Percentiles rank a stretch among this genome's conserved stretches.
phyloP scores from a whole-genome alignment of 1,140 invertebrate species.

The Neomicropteryx cornuta region DNA sequence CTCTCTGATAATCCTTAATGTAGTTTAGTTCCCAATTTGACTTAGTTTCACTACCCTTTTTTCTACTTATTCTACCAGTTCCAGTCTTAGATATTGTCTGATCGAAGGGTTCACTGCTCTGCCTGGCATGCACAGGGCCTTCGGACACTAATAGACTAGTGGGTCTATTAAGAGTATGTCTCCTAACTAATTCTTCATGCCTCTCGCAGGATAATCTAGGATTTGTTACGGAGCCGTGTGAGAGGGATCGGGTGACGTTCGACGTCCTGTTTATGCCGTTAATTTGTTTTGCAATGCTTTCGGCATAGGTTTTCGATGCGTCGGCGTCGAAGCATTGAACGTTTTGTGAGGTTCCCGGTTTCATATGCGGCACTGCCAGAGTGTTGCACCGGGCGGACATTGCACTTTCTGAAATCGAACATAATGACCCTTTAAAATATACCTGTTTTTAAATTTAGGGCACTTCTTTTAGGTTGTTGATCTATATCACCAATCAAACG shows the following conservation, averaged over 20 bases:
- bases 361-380: slow-evolving; percentile 40
- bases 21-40: slow-evolving; percentile 38
- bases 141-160: slow-evolving; percentile 27
- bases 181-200: slow-evolving; percentile 20
- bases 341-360: too few relatives aligned
- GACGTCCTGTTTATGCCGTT: too few relatives aligned
- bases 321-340: too few relatives aligned
- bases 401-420: slow-evolving; percentile 41
- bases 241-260: slow-evolving; percentile 34
- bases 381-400: slow-evolving; percentile 45
- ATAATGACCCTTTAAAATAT: too few relatives aligned
- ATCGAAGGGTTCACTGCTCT: too few relatives aligned
- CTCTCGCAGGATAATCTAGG: slow-evolving; percentile 33
- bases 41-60: slow-evolving; percentile 26
- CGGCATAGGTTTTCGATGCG: too few relatives aligned
- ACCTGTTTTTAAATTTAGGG: too few relatives aligned
- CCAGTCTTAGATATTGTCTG: too few relatives aligned
- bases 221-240: slow-evolving; percentile 35
- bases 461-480: too few relatives aligned
- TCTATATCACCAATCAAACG: too few relatives aligned
- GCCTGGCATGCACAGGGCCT: too few relatives aligned
- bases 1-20: slow-evolving; percentile 32
- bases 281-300: too few relatives aligned
- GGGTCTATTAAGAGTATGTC: slow-evolving; percentile 27
- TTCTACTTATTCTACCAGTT: slow-evolving; percentile 22